phyloP scores from a whole-genome alignment of 2,888 invertebrate genomes.

The Poecilobothrus nobilitatus region DNA sequence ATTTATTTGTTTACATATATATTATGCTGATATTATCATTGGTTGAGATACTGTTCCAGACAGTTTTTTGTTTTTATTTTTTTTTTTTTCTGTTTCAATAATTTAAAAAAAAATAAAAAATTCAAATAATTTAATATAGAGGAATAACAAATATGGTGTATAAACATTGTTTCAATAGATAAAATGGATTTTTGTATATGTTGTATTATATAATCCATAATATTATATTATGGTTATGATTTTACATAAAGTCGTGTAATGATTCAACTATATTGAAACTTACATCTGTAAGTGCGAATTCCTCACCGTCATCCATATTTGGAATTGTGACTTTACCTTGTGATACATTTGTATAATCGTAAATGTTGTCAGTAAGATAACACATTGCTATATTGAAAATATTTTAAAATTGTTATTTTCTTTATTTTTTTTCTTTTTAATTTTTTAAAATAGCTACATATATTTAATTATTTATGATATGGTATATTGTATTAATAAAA shows the following conservation, averaged over 20 bases:
- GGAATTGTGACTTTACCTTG: constrained; percentile 97
- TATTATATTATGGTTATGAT: no score
- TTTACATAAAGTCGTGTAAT: not conserved
- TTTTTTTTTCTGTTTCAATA: not conserved
- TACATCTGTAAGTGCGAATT: constrained; percentile 81
- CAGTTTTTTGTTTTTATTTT: constrained; percentile 15
- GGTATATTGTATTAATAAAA: no score
- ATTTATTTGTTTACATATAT: not conserved
- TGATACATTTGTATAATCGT: constrained; percentile 88
- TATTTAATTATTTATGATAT: no score
- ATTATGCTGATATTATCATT: not conserved
- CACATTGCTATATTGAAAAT: constrained; percentile 59
- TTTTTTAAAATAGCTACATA: not conserved
- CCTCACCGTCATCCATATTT: constrained; percentile 91
- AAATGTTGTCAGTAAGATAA: constrained; percentile 75
- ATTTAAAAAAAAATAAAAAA: no score
- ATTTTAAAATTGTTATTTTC: constrained; percentile 25
- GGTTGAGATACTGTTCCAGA: constrained; percentile 18
- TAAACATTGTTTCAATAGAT: not conserved
- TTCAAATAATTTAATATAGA: no score
- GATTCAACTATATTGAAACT: constrained; percentile 42
- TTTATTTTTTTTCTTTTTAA: not conserved
- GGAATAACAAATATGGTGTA: no score
- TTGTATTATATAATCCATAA: not conserved
- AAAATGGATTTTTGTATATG: not conserved